Base-by-base conservation (phyloP, 2,797 vertebrate genomes). In the Trachops cirrhosus region DNA sequence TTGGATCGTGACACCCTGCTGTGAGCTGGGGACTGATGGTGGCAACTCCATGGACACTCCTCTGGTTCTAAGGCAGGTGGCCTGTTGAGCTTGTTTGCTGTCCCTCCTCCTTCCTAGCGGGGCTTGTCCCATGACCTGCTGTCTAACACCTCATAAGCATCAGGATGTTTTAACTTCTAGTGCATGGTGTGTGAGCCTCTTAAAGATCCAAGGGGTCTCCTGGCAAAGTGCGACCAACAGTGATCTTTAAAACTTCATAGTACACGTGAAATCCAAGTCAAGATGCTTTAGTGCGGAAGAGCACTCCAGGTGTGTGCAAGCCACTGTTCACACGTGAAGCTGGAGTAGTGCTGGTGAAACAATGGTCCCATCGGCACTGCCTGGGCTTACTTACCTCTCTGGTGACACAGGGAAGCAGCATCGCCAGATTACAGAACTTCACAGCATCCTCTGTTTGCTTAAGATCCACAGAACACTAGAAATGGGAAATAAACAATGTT, bases 301-400 rank as follows among this genome's bases (percentile, higher is more conserved):
- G 90, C 83, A 29, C 32, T 39, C 62, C 21, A 75, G 44, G 41
- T 4, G 14, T 16, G n/a, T 34, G 39, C 70, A 37, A 94, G 32
- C 11, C 34, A 48, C 29, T 37, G 11, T 8, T 85, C 18, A 46
- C 50, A 10, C 3, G 24, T 83, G 74, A 71, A 26, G 37, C 34
- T 24, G 37, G 21, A 92, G 68, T 4, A 57, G 26, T 50, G 11
- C 19, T 10, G 26, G 24, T 7, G n/a, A 37, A 52, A 46, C 6
- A 44, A n/a, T 0, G 5, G 39, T 2, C 21, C 12, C 32, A 5
- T 5, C 15, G 29, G 44, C 37, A 78, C 21, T 2, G 6, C 39
- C 37, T n/a, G 21, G 73, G 74, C 97, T 96, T 73, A 97, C 97
- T 96, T 77, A 97, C 97, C 94, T 97, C 97, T 89, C 84, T 94